phyloP scores from a whole-genome alignment of 2,797 vertebrate species.

The Oreochromis grahami region DNA sequence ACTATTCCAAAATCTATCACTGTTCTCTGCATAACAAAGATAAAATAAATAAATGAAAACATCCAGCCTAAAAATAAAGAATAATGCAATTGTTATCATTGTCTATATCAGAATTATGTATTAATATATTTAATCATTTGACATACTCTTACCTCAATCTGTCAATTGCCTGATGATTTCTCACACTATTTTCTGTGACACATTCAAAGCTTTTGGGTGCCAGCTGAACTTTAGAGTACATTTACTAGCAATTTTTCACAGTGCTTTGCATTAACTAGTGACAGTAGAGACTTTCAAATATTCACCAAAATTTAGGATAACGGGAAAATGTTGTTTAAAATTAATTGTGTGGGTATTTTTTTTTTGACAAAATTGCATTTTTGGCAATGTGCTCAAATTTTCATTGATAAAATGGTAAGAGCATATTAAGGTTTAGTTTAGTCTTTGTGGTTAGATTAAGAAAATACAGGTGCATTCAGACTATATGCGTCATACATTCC shows the following conservation, averaged over 20 bases:
- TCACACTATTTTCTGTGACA: neutral
- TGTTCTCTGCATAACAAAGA: neutral
- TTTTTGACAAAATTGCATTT: neutral
- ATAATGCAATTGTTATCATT: neutral
- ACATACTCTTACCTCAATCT: constrained; percentile 4
- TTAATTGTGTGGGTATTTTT: rapidly evolving
- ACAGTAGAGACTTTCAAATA: constrained; percentile 11
- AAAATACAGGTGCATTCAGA: neutral
- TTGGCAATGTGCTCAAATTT: neutral
- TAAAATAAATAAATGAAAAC: neutral
- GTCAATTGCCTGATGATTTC: constrained; percentile 23
- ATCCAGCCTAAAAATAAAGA: neutral
- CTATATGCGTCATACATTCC: neutral
- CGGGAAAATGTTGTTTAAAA: rapidly evolving
- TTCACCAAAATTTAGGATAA: neutral
- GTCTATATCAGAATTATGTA: neutral
- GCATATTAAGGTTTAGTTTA: neutral
- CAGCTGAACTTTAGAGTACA: constrained; percentile 33
- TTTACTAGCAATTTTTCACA: constrained; percentile 17
- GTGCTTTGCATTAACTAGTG: neutral
- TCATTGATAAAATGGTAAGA: neutral
- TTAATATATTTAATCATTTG: neutral
- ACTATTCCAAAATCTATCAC: neutral
- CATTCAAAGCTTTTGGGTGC: constrained; percentile 27
- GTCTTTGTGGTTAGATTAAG: neutral